Evolutionary conservation across 2,797 vertebrate genomes (phyloP).

Genomic region (Brachyrhaphis roseni): DNA sequence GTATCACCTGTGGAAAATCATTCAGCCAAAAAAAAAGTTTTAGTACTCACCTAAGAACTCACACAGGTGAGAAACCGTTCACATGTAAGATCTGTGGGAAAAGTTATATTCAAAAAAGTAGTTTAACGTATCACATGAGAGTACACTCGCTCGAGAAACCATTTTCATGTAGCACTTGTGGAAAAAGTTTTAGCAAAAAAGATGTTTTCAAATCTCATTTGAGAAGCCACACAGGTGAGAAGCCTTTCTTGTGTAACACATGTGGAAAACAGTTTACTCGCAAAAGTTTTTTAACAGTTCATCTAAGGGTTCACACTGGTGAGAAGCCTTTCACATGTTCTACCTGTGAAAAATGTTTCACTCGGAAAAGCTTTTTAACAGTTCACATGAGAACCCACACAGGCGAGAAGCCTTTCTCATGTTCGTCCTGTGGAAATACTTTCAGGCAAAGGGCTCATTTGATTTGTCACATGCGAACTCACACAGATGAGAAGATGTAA

Average conservation of each 20-base stretch:
- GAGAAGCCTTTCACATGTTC: constrained; percentile 1
- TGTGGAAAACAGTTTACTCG: constrained; percentile 3
- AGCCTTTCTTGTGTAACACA: neutral
- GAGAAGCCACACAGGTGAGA: neutral
- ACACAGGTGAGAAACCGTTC: constrained; percentile 10
- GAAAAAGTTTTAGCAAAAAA: constrained; percentile 6
- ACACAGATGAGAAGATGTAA: neutral
- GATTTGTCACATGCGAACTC: constrained; percentile 8
- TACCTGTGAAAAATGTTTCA: neutral
- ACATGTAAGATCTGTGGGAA: neutral
- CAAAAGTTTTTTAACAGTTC: constrained; percentile 8
- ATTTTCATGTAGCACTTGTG: neutral
- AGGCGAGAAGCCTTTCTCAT: constrained; percentile 1
- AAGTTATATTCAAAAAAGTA: constrained; percentile 2
- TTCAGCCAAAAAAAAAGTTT: constrained; percentile 1
- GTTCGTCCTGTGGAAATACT: neutral
- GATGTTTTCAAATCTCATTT: neutral
- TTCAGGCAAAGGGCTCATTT: constrained; percentile 3
- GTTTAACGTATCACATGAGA: constrained; percentile 3
- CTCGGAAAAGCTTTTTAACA: constrained; percentile 2
- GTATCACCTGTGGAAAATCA: neutral
- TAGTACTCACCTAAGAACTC: constrained; percentile 1
- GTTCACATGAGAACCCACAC: constrained; percentile 5
- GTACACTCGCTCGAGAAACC: neutral
- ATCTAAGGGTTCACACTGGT: neutral